phyloP scores from a whole-genome alignment of 2,113 vertebrate species.

The Zosterops hypoxanthus region DNA sequence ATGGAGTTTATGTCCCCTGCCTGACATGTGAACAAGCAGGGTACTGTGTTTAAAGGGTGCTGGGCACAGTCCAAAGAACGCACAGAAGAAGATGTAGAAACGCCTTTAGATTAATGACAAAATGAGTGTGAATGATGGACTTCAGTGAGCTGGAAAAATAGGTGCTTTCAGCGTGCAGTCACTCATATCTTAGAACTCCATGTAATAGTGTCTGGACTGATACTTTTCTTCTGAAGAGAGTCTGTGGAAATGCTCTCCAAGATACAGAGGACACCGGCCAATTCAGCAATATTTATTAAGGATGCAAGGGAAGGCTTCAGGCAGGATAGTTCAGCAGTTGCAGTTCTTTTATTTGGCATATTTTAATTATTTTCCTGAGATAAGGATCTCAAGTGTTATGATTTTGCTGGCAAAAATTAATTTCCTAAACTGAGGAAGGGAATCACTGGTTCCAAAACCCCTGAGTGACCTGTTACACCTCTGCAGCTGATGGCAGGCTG shows the following conservation, averaged over 20 bases:
- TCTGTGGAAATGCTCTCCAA: not conserved
- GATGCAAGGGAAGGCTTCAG: not conserved
- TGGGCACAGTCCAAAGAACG: not conserved
- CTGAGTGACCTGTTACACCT: constrained; percentile 42
- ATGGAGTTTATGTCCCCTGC: not conserved
- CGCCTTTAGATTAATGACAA: not conserved
- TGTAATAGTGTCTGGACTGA: not conserved
- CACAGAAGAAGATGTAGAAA: not conserved
- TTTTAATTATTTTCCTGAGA: not conserved
- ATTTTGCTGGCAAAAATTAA: constrained; percentile 26
- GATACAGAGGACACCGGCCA: not conserved
- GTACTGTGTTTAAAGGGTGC: not conserved
- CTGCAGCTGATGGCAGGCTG: constrained; percentile 11
- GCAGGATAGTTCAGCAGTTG: not conserved
- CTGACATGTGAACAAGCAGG: not conserved
- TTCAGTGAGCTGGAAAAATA: not conserved
- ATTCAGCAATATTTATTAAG: not conserved
- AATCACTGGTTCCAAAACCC: not conserved
- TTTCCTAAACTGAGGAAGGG: constrained; percentile 26
- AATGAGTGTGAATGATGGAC: not conserved
- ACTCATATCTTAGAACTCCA: not conserved
- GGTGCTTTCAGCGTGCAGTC: not conserved
- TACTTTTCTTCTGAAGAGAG: not conserved
- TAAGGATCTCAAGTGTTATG: not conserved
- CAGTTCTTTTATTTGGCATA: not conserved